phyloP scores from a whole-genome alignment of 37 sponge, comb jelly and placozoan genomes.

The Petrosia ficiformis region DNA sequence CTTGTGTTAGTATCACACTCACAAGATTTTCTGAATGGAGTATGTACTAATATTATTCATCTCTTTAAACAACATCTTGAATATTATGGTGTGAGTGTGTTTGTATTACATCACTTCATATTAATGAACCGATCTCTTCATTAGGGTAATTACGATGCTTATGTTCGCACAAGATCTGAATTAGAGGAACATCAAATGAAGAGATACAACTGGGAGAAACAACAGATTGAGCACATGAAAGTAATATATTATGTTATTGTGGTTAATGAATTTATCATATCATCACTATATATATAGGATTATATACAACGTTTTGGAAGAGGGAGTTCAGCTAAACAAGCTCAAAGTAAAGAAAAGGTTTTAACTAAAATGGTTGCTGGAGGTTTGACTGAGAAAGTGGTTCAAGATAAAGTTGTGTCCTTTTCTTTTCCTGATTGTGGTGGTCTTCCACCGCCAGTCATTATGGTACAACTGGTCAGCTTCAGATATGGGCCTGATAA shows the following conservation, averaged over 20 bases:
- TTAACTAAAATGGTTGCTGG: conserved; percentile 93
- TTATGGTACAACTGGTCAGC: conserved; percentile 92
- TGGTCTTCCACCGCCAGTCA: conserved; percentile 84
- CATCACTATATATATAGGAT: conserved; percentile 70
- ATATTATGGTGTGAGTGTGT: conserved; percentile 69
- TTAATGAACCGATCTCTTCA: conserved; percentile 7
- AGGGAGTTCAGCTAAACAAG: conserved; percentile 87
- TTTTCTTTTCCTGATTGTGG: conserved; percentile 95
- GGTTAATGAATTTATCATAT: background rate
- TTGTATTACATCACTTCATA: background rate
- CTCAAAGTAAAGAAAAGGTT: conserved; percentile 96
- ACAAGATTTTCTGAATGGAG: conserved; percentile 95
- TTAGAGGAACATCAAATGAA: conserved; percentile 98
- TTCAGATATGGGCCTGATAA: conserved; percentile 60
- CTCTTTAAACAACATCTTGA: conserved; percentile 48
- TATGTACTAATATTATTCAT: conserved; percentile 97
- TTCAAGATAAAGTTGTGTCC: conserved; percentile 60
- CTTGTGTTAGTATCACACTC: conserved; percentile 94
- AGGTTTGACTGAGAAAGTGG: conserved; percentile 89
- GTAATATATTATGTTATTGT: conserved; percentile 8
- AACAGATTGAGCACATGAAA: conserved; percentile 97
- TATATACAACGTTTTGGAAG: conserved; percentile 94
- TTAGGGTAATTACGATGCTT: conserved; percentile 94
- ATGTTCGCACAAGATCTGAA: conserved; percentile 78
- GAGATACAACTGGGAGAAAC: conserved; percentile 93